phyloP scores from a whole-genome alignment of 2,113 vertebrate genomes.

The Tiliqua scincoides region DNA sequence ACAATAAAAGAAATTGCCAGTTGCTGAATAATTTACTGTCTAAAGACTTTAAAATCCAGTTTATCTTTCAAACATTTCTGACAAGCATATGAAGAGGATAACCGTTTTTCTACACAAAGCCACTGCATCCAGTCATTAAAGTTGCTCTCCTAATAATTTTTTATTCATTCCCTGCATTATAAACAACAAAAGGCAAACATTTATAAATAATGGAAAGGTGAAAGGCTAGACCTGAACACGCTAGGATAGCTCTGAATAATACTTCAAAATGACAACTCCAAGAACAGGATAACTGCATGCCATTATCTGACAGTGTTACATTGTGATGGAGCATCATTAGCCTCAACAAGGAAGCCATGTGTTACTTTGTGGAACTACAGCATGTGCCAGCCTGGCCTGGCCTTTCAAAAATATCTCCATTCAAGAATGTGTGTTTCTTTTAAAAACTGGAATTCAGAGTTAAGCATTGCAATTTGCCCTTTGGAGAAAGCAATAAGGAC shows the following conservation, averaged over 20 bases:
- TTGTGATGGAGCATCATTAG: constrained; percentile 4
- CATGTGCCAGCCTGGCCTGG: neutral
- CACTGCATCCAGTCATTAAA: constrained; percentile 9
- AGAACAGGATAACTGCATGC: neutral
- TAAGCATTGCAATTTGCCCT: neutral
- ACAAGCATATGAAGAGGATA: neutral
- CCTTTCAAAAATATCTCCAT: neutral
- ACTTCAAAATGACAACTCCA: neutral
- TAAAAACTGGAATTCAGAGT: neutral
- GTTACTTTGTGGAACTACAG: constrained; percentile 3
- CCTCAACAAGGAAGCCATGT: neutral
- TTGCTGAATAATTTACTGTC: constrained; percentile 37
- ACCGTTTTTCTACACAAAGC: neutral
- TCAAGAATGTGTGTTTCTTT: neutral
- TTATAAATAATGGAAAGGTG: constrained; percentile 10
- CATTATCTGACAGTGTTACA: neutral
- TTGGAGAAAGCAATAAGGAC: neutral
- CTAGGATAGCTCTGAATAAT: constrained; percentile 1
- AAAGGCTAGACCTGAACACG: neutral
- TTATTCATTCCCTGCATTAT: neutral
- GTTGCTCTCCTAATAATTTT: neutral
- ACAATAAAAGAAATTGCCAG: constrained; percentile 22
- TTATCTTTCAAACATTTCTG: constrained; percentile 46
- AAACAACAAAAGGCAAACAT: neutral
- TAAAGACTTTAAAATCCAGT: neutral